A percentile compares a stretch with the other conserved stretches of the same genome.
phyloP scores from a whole-genome alignment of 2,113 vertebrate genomes.

The Pycnonotus jocosus region DNA sequence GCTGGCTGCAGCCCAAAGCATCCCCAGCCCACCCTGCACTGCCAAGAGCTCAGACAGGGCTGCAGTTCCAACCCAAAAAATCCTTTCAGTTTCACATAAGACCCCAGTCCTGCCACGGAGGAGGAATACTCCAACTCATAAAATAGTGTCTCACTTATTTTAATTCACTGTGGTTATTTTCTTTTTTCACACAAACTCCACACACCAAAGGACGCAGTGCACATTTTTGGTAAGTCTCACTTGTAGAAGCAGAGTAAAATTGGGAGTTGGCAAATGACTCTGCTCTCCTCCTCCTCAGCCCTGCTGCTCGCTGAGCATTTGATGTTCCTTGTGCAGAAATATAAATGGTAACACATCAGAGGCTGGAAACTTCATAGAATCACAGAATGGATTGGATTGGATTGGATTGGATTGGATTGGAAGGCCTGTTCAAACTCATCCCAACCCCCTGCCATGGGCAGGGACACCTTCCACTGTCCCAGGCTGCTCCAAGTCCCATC shows the following conservation, averaged over 20 bases:
- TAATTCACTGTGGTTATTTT: not conserved
- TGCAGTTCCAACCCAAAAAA: not conserved
- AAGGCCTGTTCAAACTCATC: not conserved
- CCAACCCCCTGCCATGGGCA: not conserved
- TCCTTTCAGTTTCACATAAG: accelerated
- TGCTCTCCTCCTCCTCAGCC: not conserved
- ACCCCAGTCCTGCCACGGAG: not conserved
- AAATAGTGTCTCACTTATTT: not conserved
- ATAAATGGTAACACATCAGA: not conserved
- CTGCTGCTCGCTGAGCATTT: not conserved
- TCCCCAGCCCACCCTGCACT: not conserved
- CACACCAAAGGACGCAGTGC: not conserved
- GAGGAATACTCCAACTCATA: not conserved
- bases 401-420: not conserved
- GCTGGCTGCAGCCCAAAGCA: not conserved
- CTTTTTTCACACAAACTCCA: not conserved
- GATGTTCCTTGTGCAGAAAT: not conserved
- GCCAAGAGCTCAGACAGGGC: not conserved
- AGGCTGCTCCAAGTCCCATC: accelerated
- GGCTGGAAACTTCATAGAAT: not conserved
- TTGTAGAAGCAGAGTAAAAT: not conserved
- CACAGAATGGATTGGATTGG: not conserved
- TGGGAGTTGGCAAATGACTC: not conserved
- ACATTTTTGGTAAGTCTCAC: not conserved
- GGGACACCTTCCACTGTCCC: accelerated